Percentiles rank a stretch among this genome's conserved stretches.
These are phyloP conservation scores for Centroberyx gerrardi DNA, from an alignment of 2,797 vertebrate genomes.

Conservation along the genomic window DNA sequence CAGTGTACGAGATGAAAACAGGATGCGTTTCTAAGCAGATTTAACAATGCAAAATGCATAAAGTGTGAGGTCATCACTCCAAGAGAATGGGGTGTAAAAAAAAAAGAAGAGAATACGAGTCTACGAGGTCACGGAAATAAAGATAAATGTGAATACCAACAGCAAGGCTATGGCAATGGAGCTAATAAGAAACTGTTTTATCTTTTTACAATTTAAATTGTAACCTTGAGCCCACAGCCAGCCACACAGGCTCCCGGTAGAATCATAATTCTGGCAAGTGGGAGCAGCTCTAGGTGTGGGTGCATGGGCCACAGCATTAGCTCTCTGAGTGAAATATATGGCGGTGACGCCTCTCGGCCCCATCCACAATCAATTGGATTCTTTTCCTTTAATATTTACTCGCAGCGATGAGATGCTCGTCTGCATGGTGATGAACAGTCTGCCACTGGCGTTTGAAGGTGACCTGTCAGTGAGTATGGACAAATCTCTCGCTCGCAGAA, in stretches of 20 bases:
- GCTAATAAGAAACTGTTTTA: slow-evolving; percentile 95
- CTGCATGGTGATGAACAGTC: slow-evolving; percentile 99
- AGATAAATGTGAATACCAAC: slow-evolving; percentile 90
- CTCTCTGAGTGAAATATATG: slow-evolving; percentile 97
- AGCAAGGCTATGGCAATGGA: slow-evolving; percentile 89
- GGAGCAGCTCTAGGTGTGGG: slow-evolving; percentile 79
- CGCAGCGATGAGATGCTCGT: slow-evolving; percentile 99
- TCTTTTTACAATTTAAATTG: slow-evolving; percentile 92
- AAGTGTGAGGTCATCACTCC: slow-evolving; percentile 88
- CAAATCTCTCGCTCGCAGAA: slow-evolving; percentile 99
- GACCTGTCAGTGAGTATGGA: slow-evolving; percentile 99
- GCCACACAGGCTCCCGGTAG: slow-evolving; percentile 87
- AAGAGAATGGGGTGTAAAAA: slow-evolving; percentile 74
- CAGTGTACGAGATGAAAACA: slow-evolving; percentile 79
- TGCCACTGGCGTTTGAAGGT: slow-evolving; percentile 99
- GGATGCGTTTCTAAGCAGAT: slow-evolving; percentile 84
- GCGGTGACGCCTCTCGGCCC: slow-evolving; percentile 91
- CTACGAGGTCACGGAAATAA: slow-evolving; percentile 89
- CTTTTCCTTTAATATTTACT: slow-evolving; percentile 99
- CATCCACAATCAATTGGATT: slow-evolving; percentile 99
- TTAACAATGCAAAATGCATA: slow-evolving; percentile 87
- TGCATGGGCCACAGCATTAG: slow-evolving; percentile 89
- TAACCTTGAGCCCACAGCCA: slow-evolving; percentile 93
- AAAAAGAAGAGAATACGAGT: slow-evolving; percentile 73
- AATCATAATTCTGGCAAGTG: slow-evolving; percentile 90